These are phyloP conservation scores for Drosophila fungiperda DNA, from an alignment of 2,888 invertebrate genomes.

Conservation along the genomic window DNA sequence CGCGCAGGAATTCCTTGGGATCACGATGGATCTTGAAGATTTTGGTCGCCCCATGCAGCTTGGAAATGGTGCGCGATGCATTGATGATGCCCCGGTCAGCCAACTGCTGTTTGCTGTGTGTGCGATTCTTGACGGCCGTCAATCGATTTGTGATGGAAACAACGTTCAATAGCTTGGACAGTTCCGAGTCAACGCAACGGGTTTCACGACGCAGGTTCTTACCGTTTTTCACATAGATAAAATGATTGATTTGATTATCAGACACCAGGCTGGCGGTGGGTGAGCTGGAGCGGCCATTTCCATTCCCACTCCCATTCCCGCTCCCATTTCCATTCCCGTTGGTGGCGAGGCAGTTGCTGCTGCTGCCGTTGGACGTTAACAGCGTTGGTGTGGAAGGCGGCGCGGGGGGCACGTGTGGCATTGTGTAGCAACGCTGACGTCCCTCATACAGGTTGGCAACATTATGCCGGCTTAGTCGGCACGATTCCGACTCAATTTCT, in stretches of 20 bases:
- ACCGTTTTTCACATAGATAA: conserved; percentile 74
- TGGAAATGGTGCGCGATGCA: conserved; percentile 80
- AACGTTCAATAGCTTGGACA: conserved; percentile 81
- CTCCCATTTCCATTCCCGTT: conserved; percentile 49
- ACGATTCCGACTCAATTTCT: conserved; percentile 69
- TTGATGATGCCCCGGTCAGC: conserved; percentile 77
- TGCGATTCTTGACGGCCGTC: conserved; percentile 56
- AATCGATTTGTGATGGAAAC: conserved; percentile 80
- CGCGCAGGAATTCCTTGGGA: conserved; percentile 81
- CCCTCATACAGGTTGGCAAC: conserved; percentile 70
- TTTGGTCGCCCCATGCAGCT: conserved; percentile 71
- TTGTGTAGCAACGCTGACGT: conserved; percentile 81
- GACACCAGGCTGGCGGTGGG: conserved; percentile 62
- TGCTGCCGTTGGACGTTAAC: conserved; percentile 72
- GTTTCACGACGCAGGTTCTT: conserved; percentile 77
- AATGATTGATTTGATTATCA: conserved; percentile 74
- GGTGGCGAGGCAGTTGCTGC: conserved; percentile 46
- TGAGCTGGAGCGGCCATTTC: conserved; percentile 53
- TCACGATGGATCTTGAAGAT: conserved; percentile 82
- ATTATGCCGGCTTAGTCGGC: conserved; percentile 72
- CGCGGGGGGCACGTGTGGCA: conserved; percentile 81
- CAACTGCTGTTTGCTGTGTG: conserved; percentile 51
- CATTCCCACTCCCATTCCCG: conserved; percentile 47
- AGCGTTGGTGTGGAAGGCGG: conserved; percentile 83
- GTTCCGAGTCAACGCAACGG: conserved; percentile 81